A percentile compares a stretch with the other conserved stretches of the same genome.
These are phyloP conservation scores for Esox lucius DNA, from an alignment of 2,797 vertebrate genomes.

Conservation along the genomic window DNA sequence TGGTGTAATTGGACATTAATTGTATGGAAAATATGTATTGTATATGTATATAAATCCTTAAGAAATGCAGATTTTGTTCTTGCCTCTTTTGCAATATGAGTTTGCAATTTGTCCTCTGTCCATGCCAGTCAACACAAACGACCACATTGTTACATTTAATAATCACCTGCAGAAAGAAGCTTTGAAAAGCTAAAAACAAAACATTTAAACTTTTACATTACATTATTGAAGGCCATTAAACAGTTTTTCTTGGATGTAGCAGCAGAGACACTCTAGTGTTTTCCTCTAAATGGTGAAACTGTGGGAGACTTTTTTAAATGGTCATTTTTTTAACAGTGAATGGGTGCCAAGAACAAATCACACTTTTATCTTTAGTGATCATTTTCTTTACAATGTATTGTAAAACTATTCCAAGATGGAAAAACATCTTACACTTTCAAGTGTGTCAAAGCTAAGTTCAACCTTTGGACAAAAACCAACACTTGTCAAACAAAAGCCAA, in stretches of 20 bases:
- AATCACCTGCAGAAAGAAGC: slow-evolving; percentile 9
- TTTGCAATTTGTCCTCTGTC: background rate
- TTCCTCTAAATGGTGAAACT: slow-evolving; percentile 18
- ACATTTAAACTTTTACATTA: background rate
- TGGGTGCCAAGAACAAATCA: background rate
- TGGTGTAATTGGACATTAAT: background rate
- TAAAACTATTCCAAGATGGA: background rate
- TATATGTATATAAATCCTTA: background rate
- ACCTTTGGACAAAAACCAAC: slow-evolving; percentile 1
- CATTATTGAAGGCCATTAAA: slow-evolving; percentile 2
- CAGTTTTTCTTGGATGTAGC: background rate
- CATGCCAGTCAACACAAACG: background rate
- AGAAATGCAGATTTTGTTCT: background rate
- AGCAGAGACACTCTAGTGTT: background rate
- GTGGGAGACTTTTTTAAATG: background rate
- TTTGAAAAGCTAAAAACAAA: slow-evolving; percentile 13
- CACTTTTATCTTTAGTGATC: background rate
- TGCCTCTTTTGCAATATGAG: background rate
- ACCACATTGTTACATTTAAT: slow-evolving; percentile 34
- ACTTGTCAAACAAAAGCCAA: background rate
- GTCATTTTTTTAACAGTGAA: slow-evolving; percentile 4
- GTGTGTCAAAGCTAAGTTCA: background rate
- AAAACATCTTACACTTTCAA: background rate
- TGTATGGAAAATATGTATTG: background rate
- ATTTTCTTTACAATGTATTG: background rate